Evolutionary conservation across 2,797 vertebrate species (phyloP).

Genomic region (Danio albolineatus): DNA sequence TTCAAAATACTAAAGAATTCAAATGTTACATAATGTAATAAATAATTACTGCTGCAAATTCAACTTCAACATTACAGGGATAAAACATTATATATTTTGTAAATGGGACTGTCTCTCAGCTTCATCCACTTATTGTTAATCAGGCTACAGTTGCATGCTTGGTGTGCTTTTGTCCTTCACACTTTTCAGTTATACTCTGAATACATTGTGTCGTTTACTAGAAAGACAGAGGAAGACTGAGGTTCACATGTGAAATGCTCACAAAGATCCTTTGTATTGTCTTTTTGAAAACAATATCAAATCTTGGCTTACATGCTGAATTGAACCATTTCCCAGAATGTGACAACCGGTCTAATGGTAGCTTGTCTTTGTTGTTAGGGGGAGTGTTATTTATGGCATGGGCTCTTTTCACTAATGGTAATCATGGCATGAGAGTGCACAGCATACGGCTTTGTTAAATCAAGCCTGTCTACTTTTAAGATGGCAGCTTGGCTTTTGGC

Average conservation of each 20-base stretch:
- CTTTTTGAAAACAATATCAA: slow-evolving; percentile 1
- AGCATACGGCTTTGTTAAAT: slow-evolving; percentile 52
- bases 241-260: not conserved
- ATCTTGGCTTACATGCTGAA: slow-evolving; percentile 1
- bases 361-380: slow-evolving; percentile 13
- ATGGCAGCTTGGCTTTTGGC: slow-evolving; percentile 48
- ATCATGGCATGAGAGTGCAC: slow-evolving; percentile 24
- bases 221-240: not conserved
- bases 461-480: slow-evolving; percentile 51
- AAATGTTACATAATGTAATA: not conserved
- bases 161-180: not conserved
- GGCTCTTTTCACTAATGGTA: slow-evolving; percentile 51
- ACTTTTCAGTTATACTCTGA: not conserved
- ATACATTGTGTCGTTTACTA: not conserved
- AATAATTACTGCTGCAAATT: too few relatives aligned
- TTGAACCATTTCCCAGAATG: slow-evolving; percentile 24
- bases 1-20: not conserved
- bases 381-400: slow-evolving; percentile 31
- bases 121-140: slow-evolving; percentile 8
- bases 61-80: too few relatives aligned
- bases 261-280: slow-evolving; percentile 1
- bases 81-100: too few relatives aligned
- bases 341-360: not conserved
- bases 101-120: not conserved
- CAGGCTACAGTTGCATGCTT: not conserved